Evolutionary conservation across 2,113 vertebrate genomes (phyloP), one percentile per base, ranked within the genome.

Genomic region (Ranitomeya variabilis): DNA sequence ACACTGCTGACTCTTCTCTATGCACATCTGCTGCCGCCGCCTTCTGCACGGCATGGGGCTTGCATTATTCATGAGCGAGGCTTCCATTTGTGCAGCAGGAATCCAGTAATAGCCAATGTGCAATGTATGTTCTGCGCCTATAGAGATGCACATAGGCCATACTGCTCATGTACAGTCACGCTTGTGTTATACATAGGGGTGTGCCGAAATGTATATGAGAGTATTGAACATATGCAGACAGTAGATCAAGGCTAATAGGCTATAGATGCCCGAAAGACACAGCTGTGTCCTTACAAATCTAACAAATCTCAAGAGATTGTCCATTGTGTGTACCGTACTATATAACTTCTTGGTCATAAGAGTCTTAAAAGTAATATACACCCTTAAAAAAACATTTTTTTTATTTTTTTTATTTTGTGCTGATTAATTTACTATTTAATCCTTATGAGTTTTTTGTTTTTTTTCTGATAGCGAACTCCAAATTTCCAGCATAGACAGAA

Each of bases 1-100:
- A 89, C 87, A 67, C 81, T 89, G 87, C 87, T 89, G 87, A 89
- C 87, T 89, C 87, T 79, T 85, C 87, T 89, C 23, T 79, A 57
- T 84, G 82, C 82, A 89, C 87, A 89, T 89, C 87, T 89, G 87
- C 87, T 85, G 81, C 87, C 51, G n/a, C 73, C 60, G 81, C 80
- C 67, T 66, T 52, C 87, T 69, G 80, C 81, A 78, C 77, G 71
- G 52, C 67, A 26, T 85, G 69, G 2, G 21, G 15, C 19, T 55
- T 89, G 87, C 80, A 89, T 89, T 85, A 89, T 89, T 78, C 82
- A 89, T 89, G 73, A 85, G 60, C 37, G 21, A 52, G 52, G 81
- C 80, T 89, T 54, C 26, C 80, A 78, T 89, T 89, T 85, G 87
- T 89, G 71, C 23, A 57, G 87, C 71, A 84, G 69, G 73, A 52